Base-by-base conservation (phyloP, 2,113 vertebrate species). In the Hystrix cristata region DNA sequence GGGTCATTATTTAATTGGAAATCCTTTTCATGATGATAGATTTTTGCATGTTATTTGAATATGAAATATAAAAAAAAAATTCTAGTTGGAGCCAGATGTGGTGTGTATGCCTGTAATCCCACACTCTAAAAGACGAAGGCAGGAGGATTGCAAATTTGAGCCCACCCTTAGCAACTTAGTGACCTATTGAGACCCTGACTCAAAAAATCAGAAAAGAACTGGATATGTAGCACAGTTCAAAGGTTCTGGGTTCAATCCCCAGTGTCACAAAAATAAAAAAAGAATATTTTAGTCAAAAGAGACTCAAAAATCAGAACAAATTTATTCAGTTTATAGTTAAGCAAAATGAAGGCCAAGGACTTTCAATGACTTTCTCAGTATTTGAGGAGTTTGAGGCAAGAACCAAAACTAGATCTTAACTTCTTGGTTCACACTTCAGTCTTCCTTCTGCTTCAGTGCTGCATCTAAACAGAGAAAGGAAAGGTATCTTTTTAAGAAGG, bases 41-140 rank as follows among this genome's bases (percentile, higher is more conserved):
- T 43, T 87, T 87, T 92, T 83, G 14, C 27, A 27, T 82, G 4
- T 64, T 38, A 69, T 80, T 92, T 92, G 14, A 90, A 69, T 80
- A 12, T 74, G 60, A 84, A 90, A 51, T 90, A 62, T n/a, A 71
- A 90, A 79, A 23, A 62, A 76, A 62, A 27, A 7, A 53, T 46
- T 94, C 6, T 9, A 51, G 8, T 53, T 79, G 74, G 76, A 8
- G 8, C 15, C 29, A 34, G 48, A 8, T 31, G 29, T 53, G 2
- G 16, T 79, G 9, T 31, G 48, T 15, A 29, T 51, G 6, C 74
- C 5, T 29, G 14, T 78, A 31, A 53, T 53, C 76, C 7, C 51
- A 31, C 3, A 79, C 29, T 38, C 15, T 53, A 19, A 53, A 19
- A 53, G 27, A 7, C 48, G 53, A 48, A 79, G 48, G 27, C 7